Evolutionary conservation across 2,888 invertebrate genomes (phyloP).

Genomic region (Drosophila anceps): DNA sequence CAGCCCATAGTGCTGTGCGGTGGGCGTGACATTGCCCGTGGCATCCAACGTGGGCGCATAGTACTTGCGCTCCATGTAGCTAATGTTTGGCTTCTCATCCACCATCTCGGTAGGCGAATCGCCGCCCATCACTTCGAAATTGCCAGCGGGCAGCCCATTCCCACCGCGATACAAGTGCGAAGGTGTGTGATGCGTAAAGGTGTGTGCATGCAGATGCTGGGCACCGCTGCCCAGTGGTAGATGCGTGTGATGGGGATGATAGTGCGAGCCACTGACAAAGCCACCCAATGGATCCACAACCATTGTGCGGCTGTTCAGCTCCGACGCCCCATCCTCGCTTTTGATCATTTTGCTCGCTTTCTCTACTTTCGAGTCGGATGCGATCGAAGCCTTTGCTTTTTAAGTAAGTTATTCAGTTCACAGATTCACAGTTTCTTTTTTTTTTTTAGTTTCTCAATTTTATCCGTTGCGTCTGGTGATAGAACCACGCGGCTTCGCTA

Average conservation of each 20-base stretch:
- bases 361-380: slow-evolving; percentile 11
- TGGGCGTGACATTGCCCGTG: slow-evolving; percentile 58
- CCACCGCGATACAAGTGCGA: slow-evolving; percentile 74
- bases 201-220: slow-evolving; percentile 45
- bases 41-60: slow-evolving; percentile 69
- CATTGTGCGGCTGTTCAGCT: slow-evolving; percentile 66
- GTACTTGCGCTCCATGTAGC: slow-evolving; percentile 83
- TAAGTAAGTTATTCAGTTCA: too few species aligned
- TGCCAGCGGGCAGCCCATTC: slow-evolving; percentile 75
- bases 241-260: slow-evolving; percentile 60
- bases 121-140: slow-evolving; percentile 75
- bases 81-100: slow-evolving; percentile 83
- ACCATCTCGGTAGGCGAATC: slow-evolving; percentile 81
- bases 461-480: slow-evolving; percentile 24
- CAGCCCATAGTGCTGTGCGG: slow-evolving; percentile 67
- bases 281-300: slow-evolving; percentile 60
- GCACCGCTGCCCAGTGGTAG: slow-evolving; percentile 43
- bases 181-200: slow-evolving; percentile 50
- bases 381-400: slow-evolving; percentile 2
- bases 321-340: slow-evolving; percentile 82
- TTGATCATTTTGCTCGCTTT: slow-evolving; percentile 78
- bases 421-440: slow-evolving; percentile 9
- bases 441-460: slow-evolving; percentile 11
- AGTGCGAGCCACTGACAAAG: slow-evolving; percentile 53
- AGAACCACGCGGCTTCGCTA: slow-evolving; percentile 74